Percentiles rank a stretch among this genome's conserved stretches.
These are phyloP conservation scores for Melanostoma mellinum DNA, from an alignment of 2,888 invertebrate genomes.

Conservation along the genomic window DNA sequence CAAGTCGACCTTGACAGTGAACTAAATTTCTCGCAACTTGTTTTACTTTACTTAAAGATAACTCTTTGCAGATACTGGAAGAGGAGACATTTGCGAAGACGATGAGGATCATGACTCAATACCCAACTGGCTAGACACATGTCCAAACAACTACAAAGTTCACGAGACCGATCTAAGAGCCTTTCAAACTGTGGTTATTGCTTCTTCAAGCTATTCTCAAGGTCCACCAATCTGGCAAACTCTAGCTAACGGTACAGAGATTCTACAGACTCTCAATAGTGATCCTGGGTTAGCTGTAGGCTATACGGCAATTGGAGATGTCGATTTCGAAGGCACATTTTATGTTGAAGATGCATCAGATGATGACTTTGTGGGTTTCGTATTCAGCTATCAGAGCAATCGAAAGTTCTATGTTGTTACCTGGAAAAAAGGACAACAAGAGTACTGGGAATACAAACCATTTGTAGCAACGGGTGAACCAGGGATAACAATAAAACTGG, in stretches of 20 bases:
- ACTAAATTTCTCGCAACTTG: neutral
- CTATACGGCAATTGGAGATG: conserved; percentile 92
- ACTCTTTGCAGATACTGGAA: conserved; percentile 85
- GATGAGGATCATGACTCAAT: conserved; percentile 93
- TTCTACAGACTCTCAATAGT: conserved; percentile 95
- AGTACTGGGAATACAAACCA: conserved; percentile 96
- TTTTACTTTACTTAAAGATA: conserved; percentile 9
- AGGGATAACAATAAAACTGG: conserved; percentile 95
- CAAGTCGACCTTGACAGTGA: conserved; percentile 87
- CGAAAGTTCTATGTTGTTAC: conserved; percentile 97
- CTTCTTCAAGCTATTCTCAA: conserved; percentile 96
- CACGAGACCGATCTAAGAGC: conserved; percentile 95
- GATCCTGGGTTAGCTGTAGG: conserved; percentile 98
- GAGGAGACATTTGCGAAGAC: conserved; percentile 92
- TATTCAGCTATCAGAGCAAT: conserved; percentile 95
- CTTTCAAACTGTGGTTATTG: conserved; percentile 94
- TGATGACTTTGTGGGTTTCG: conserved; percentile 98
- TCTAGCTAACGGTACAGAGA: conserved; percentile 94
- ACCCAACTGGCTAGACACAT: conserved; percentile 92
- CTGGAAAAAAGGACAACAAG: conserved; percentile 97
- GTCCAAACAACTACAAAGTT: conserved; percentile 96
- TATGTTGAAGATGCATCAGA: conserved; percentile 95
- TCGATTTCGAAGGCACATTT: conserved; percentile 95
- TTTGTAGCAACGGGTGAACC: conserved; percentile 94
- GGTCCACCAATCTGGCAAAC: conserved; percentile 96